Evolutionary conservation across 2,113 vertebrate species (phyloP).

Genomic region (Edolisoma coerulescens): DNA sequence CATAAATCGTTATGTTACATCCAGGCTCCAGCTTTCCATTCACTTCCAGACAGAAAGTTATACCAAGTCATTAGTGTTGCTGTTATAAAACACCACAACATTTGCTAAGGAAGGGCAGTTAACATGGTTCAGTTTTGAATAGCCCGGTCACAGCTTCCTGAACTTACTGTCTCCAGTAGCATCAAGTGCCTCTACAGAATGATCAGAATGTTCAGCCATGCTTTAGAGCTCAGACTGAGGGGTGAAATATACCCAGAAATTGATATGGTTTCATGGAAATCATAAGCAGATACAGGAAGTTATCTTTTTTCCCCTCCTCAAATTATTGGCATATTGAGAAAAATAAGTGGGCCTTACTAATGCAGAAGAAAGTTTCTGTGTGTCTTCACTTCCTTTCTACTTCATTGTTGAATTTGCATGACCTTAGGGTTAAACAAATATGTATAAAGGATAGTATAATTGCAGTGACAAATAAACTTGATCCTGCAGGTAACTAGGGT

Average conservation of each 20-base stretch:
- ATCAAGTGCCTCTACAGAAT: not conserved
- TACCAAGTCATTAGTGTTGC: not conserved
- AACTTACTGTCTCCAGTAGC: not conserved
- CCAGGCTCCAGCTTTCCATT: not conserved
- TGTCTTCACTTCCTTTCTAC: not conserved
- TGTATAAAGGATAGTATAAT: not conserved
- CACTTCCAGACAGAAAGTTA: not conserved
- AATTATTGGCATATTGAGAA: not conserved
- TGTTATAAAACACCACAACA: not conserved
- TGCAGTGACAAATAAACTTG: slow-evolving; percentile 1
- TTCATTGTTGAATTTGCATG: not conserved
- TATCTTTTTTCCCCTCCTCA: not conserved
- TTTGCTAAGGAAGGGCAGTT: not conserved
- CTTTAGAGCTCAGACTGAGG: not conserved
- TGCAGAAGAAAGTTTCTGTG: not conserved
- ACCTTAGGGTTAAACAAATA: slow-evolving; percentile 37
- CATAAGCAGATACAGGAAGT: not conserved
- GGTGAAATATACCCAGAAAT: not conserved
- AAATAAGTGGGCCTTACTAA: not conserved
- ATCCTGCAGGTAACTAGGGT: not conserved
- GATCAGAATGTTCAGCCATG: not conserved
- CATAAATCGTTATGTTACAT: not conserved
- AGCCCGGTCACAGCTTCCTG: not conserved
- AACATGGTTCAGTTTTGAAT: not conserved
- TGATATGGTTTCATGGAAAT: not conserved